Conservation (phyloP, 2,888 invertebrate species). For the Pristionchus exspectatus region DNA sequence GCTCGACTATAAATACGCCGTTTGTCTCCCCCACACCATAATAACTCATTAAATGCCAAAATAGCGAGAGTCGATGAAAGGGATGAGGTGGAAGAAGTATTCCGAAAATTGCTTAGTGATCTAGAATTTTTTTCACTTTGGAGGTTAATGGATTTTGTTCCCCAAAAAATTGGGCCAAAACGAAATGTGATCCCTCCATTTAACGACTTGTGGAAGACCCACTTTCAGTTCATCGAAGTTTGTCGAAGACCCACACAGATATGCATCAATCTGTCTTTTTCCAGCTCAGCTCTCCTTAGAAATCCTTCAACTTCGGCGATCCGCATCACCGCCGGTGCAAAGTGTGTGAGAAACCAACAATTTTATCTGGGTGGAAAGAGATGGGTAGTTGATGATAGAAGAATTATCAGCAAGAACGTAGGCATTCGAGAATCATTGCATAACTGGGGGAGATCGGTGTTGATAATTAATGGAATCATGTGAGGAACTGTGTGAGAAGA, state of each 20-base stretch:
- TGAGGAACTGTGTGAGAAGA: not conserved
- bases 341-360: not conserved
- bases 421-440: not conserved
- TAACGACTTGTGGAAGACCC: not conserved
- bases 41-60: not conserved
- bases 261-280: not conserved
- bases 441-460: not conserved
- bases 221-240: not conserved
- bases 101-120: too few species aligned
- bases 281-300: not conserved
- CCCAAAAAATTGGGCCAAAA: too few species aligned
- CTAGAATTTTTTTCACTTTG: too few species aligned
- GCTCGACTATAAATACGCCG: not conserved
- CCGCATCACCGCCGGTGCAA: not conserved
- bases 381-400: not conserved
- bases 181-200: too few species aligned
- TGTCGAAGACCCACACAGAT: not conserved
- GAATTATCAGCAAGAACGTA: not conserved
- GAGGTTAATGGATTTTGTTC: too few species aligned
- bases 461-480: not conserved
- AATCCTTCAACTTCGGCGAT: not conserved
- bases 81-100: too few species aligned
- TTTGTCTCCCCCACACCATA: not conserved
- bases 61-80: too few species aligned
- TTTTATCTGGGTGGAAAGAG: not conserved